Conservation (phyloP, 1,140 invertebrate species). For the Cheumatopsyche charites region DNA sequence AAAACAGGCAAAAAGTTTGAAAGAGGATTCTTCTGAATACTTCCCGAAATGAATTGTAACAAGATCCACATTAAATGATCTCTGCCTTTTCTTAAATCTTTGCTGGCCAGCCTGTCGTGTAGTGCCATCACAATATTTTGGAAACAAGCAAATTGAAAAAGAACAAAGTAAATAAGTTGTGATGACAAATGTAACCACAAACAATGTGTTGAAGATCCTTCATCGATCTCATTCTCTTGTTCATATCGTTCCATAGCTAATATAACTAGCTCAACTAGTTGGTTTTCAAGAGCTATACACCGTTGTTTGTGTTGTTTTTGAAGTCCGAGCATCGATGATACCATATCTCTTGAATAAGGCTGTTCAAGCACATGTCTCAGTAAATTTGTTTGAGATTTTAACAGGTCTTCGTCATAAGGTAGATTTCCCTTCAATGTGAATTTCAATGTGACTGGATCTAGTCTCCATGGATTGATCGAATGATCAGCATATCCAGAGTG, state of each 20-base stretch:
- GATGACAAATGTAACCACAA: conserved; percentile 94
- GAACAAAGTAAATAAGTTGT: conserved; percentile 94
- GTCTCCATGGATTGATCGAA: conserved; percentile 88
- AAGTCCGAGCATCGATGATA: conserved; percentile 91
- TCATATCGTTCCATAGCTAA: conserved; percentile 92
- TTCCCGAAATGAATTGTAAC: conserved; percentile 96
- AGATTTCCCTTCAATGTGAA: conserved; percentile 90
- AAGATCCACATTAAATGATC: conserved; percentile 98
- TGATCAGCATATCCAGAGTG: conserved; percentile 85
- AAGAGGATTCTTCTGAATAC: conserved; percentile 92
- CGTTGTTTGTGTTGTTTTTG: conserved; percentile 92
- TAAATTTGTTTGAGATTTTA: conserved; percentile 87
- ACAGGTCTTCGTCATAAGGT: conserved; percentile 88
- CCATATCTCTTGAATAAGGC: conserved; percentile 95
- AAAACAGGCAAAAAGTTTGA: conserved; percentile 90
- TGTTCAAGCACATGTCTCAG: conserved; percentile 92
- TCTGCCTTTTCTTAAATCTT: conserved; percentile 84
- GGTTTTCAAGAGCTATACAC: conserved; percentile 89
- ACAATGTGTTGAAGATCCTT: conserved; percentile 77
- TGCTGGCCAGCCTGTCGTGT: conserved; percentile 82
- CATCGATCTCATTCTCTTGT: conserved; percentile 66
- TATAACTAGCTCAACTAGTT: conserved; percentile 90
- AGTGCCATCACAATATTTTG: conserved; percentile 89
- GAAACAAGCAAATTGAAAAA: conserved; percentile 94
- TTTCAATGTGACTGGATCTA: conserved; percentile 85